Evolutionary conservation across 2,888 invertebrate genomes (phyloP).

Genomic region (Cinara cedri): DNA sequence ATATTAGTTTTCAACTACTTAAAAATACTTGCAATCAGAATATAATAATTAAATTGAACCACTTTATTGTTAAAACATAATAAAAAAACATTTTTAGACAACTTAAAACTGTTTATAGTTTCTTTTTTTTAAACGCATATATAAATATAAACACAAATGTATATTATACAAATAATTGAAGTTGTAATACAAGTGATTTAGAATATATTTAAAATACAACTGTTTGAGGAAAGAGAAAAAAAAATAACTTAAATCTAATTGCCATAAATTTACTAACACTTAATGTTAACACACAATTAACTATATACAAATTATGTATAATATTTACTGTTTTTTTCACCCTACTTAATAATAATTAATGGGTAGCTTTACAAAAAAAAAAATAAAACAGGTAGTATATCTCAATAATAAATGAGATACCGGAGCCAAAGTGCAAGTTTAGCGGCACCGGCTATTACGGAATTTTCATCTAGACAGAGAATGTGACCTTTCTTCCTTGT

Average conservation of each 20-base stretch:
- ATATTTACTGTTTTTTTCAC: slow-evolving; percentile 10
- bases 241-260: slow-evolving; percentile 25
- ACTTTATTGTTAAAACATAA: too few relatives aligned
- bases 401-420: slow-evolving; percentile 33
- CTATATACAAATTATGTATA: slow-evolving; percentile 52
- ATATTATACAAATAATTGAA: neutral
- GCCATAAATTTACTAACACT: slow-evolving; percentile 26
- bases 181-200: slow-evolving; percentile 1
- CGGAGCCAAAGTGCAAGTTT: slow-evolving; percentile 13
- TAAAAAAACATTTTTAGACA: too few relatives aligned
- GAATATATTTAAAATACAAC: neutral
- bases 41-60: too few relatives aligned
- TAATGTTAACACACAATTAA: slow-evolving; percentile 33
- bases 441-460: slow-evolving; percentile 20
- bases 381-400: slow-evolving; percentile 18
- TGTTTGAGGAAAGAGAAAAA: neutral
- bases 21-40: too few relatives aligned
- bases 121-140: neutral
- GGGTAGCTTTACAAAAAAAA: slow-evolving; percentile 9
- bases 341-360: slow-evolving; percentile 31
- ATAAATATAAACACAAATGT: neutral
- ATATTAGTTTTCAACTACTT: too few relatives aligned
- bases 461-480: slow-evolving; percentile 73
- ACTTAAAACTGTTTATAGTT: too few relatives aligned
- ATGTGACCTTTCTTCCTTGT: slow-evolving; percentile 71